Conservation (phyloP, 2,888 invertebrate genomes). For the Emesis furor region DNA sequence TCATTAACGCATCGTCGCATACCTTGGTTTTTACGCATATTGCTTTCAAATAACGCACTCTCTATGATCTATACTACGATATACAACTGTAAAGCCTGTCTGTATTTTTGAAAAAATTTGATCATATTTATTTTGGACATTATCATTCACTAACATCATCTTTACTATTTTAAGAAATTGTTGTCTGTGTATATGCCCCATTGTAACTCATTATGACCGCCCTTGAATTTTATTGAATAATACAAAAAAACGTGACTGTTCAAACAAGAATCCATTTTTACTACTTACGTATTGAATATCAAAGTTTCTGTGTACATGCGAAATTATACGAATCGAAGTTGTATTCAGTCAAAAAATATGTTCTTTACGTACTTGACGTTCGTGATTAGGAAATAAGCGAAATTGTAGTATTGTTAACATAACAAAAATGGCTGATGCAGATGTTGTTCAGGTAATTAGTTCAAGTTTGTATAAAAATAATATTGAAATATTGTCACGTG, state of each 20-base stretch:
- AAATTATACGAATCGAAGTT: constrained; percentile 79
- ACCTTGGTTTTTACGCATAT: constrained; percentile 79
- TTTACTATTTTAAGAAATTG: too few relatives aligned
- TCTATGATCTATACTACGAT: not conserved
- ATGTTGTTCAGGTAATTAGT: constrained; percentile 71
- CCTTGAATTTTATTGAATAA: too few relatives aligned
- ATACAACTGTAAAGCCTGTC: too few relatives aligned
- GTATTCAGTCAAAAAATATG: constrained; percentile 84
- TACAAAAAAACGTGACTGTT: too few relatives aligned
- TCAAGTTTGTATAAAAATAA: not conserved
- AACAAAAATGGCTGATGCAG: constrained; percentile 68
- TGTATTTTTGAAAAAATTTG: too few relatives aligned
- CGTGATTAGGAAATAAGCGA: constrained; percentile 56
- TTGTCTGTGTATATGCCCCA: too few relatives aligned
- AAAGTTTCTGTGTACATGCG: constrained; percentile 77
- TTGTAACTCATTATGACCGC: too few relatives aligned
- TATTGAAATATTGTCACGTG: too few relatives aligned
- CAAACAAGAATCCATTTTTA: not conserved
- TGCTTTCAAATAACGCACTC: constrained; percentile 70
- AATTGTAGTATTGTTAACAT: constrained; percentile 2
- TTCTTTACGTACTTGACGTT: constrained; percentile 80
- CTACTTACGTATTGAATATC: constrained; percentile 1
- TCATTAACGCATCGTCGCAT: constrained; percentile 83
- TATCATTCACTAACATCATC: too few relatives aligned
- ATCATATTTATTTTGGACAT: too few relatives aligned